Evolutionary conservation across 2,113 vertebrate species (phyloP), one percentile per base, ranked within the genome.

Genomic region (Scomber scombrus): DNA sequence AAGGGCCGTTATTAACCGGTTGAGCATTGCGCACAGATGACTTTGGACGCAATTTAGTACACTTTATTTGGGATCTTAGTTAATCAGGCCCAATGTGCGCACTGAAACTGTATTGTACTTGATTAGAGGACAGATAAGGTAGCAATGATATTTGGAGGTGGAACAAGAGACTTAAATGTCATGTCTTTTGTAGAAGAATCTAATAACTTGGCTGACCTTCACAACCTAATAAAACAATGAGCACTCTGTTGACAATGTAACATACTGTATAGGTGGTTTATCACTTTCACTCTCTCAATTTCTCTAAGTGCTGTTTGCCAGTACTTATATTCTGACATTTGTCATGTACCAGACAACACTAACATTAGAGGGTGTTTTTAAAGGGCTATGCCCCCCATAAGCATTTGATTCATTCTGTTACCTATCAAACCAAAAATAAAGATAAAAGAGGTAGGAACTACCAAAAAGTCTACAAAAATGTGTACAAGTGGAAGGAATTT

Each of bases 181-280:
- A 70, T 47, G 18, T 54, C 57, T 23, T 64, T 54, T 40, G 7
- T 40, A 11, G 34, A 40, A 56, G 12, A 57, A 18, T 40, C 34
- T 47, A 47, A 74, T 47, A 51, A 74, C 31, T 15, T 23, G 57
- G 31, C 50, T 60, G 71, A 54, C 64, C 45, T 64, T 64, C 65
- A 69, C 10, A 18, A 13, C 21, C 9, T 13, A 23, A 67, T 61
- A 19, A 49, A 78, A 45, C 54, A 67, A 52, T 5, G 13, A 40
- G n/a, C 26, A 15, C 18, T 64, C 21, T 13, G 21, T 58, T 51
- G 54, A 52, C 52, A 71, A 11, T 49, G 7, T 51, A 23, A 40
- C 5, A n/a, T 5, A 47, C 16, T 2, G 23, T 26, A 26, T 26
- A 10, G 54, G 2, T 15, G 15, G 34, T 40, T 40, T 40, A 40